Conservation (phyloP, 2,113 vertebrate genomes). For the Murina feae region DNA sequence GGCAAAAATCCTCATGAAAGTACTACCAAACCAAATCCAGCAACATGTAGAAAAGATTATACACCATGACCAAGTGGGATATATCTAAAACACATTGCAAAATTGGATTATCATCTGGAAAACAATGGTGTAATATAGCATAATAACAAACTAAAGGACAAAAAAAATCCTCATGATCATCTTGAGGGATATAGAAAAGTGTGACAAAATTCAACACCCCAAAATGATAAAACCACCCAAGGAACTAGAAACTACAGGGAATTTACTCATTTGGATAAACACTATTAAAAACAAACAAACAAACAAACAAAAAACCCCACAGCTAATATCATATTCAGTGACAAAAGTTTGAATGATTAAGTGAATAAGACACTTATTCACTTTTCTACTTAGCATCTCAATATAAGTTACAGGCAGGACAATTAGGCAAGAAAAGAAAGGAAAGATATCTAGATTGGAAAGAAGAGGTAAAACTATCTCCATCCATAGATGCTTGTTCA, state of each 20-base stretch:
- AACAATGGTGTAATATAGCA: neutral
- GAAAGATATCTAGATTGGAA: neutral
- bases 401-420: neutral
- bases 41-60: neutral
- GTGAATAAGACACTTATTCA: neutral
- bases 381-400: neutral
- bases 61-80: neutral
- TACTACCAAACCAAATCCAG: neutral
- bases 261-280: neutral
- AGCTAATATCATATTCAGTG: neutral
- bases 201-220: neutral
- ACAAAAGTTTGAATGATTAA: neutral
- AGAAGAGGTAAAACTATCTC: neutral
- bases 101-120: neutral
- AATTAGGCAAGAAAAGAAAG: neutral
- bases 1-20: neutral
- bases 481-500: no score
- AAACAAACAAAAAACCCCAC: no score
- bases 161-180: neutral
- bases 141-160: neutral
- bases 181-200: neutral
- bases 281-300: neutral
- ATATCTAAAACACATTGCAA: neutral
- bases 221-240: neutral
- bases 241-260: neutral